Evolutionary conservation across 2,888 invertebrate species (phyloP).

Genomic region (Biston stratarius): DNA sequence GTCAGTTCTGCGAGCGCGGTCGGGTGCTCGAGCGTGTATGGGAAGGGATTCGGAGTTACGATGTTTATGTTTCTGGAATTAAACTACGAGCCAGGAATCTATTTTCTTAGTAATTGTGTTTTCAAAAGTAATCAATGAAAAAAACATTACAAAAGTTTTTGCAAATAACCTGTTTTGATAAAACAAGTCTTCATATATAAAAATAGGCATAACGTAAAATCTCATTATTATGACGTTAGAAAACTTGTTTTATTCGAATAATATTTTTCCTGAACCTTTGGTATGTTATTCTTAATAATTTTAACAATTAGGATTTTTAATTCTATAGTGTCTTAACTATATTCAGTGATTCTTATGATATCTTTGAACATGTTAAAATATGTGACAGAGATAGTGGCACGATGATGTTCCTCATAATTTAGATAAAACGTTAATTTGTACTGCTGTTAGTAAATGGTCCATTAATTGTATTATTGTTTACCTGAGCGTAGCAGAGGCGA

Average conservation of each 20-base stretch:
- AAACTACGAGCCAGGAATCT: background rate
- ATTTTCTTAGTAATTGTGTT: background rate
- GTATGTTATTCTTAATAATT: too few species aligned
- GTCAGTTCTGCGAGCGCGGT: slow-evolving; percentile 24
- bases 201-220: too few species aligned
- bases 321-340: too few species aligned
- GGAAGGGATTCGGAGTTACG: background rate
- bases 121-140: background rate
- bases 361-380: background rate
- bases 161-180: background rate
- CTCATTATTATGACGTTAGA: too few species aligned
- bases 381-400: background rate
- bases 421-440: background rate
- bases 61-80: background rate
- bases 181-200: too few species aligned
- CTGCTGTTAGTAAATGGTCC: slow-evolving; percentile 3
- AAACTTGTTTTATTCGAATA: too few species aligned
- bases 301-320: too few species aligned
- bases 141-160: background rate
- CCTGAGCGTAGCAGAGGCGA: slow-evolving; percentile 88
- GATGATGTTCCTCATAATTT: background rate
- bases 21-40: slow-evolving; percentile 14
- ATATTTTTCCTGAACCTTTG: too few species aligned
- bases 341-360: background rate
- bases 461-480: slow-evolving; percentile 64